Conservation (phyloP, 2,797 vertebrate genomes). For the Gorsachius magnificus region DNA sequence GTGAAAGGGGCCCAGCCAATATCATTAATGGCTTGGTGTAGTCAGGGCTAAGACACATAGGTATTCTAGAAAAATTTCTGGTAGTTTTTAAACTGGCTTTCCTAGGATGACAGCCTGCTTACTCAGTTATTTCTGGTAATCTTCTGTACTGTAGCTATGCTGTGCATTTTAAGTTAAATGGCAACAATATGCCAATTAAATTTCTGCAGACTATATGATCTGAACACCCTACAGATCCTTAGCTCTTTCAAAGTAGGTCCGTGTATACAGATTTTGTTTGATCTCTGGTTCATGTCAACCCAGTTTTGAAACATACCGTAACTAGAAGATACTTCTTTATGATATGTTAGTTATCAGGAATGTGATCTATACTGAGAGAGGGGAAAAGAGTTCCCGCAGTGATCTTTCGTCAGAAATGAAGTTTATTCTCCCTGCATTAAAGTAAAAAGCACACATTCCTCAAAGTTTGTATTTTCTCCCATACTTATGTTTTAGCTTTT, state of each 20-base stretch:
- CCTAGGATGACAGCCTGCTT: slow-evolving; percentile 6
- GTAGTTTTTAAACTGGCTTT: slow-evolving; percentile 26
- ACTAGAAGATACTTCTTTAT: slow-evolving; percentile 48
- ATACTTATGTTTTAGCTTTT: background rate
- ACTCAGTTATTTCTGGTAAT: slow-evolving; percentile 25
- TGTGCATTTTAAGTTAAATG: slow-evolving; percentile 47
- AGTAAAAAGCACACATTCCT: background rate
- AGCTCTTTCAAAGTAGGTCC: slow-evolving; percentile 62
- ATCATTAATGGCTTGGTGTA: background rate
- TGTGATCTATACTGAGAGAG: background rate
- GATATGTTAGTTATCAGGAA: slow-evolving; percentile 43
- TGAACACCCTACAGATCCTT: slow-evolving; percentile 53
- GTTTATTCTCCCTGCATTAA: background rate
- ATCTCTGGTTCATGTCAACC: slow-evolving; percentile 62
- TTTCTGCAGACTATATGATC: slow-evolving; percentile 55
- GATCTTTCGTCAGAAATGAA: background rate
- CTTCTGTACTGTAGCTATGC: slow-evolving; percentile 5
- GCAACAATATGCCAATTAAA: slow-evolving; percentile 64
- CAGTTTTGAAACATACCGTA: slow-evolving; percentile 54
- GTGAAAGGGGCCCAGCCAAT: background rate
- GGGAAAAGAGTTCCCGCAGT: background rate
- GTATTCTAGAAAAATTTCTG: background rate
- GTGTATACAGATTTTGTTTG: slow-evolving; percentile 69
- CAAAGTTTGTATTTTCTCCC: background rate
- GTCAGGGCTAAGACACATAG: background rate